Conservation (phyloP, 2,113 vertebrate genomes). For the Lycaon pictus region DNA sequence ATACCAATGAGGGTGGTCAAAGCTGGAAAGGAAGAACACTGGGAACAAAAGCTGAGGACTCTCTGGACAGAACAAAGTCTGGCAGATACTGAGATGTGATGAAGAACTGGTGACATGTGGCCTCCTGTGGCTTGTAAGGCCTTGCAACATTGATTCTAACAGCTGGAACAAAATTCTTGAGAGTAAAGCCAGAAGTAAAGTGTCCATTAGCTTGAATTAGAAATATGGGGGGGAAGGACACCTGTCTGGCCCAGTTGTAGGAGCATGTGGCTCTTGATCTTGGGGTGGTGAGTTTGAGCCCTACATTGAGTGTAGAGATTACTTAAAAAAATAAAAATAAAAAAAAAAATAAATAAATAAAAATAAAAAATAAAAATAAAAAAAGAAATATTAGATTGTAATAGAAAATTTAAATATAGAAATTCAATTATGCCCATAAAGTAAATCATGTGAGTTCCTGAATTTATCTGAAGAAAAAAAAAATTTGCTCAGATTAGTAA, state of each 20-base stretch:
- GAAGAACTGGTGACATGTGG: background rate
- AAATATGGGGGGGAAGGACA: background rate
- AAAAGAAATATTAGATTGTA: background rate
- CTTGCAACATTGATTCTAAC: background rate
- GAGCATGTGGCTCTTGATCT: no score
- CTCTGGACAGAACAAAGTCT: background rate
- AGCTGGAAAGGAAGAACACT: background rate
- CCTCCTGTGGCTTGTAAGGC: background rate
- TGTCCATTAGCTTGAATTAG: background rate
- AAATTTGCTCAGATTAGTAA: background rate
- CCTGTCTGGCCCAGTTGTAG: no score
- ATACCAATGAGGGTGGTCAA: background rate
- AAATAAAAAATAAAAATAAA: background rate
- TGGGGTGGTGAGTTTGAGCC: background rate
- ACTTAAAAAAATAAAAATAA: background rate
- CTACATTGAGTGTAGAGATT: background rate
- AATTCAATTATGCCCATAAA: background rate
- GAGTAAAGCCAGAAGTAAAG: background rate
- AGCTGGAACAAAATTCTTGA: background rate
- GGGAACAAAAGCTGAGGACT: background rate
- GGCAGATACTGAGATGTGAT: background rate
- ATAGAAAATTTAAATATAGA: background rate
- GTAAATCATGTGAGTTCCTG: background rate
- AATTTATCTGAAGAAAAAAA: conserved; percentile 20
- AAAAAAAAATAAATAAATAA: background rate